Evolutionary conservation across 2,888 invertebrate species (phyloP), one percentile per base, ranked within the genome.

Genomic region (Diarsia dahlii): DNA sequence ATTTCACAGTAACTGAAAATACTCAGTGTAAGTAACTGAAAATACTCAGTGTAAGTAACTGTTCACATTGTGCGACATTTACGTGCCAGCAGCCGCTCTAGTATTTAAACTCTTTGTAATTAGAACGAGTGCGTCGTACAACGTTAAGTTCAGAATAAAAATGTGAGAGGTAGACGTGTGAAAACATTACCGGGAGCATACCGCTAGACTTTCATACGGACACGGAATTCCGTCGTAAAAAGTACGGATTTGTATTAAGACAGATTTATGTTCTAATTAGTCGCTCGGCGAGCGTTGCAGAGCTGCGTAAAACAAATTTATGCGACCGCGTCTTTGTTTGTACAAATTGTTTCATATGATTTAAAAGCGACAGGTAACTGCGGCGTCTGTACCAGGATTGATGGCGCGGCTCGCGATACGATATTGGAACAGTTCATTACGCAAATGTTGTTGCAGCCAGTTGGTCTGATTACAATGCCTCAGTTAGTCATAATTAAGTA

Each of bases 191-290:
- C 67, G 18, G 34, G 64, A 78, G 45, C 76, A 73, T 64, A 70
- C 78, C 79, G 69, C 78, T 76, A 83, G 84, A 88, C 82, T 86
- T 87, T 86, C 80, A 82, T 70, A 80, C 76, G 84, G 82, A 87
- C 81, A 86, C 86, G 82, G 90, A 92, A 92, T 91, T 88, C 85
- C 81, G 89, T 88, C 88, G 90, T 91, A 93, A 93, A 93, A 94
- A 93, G 93, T 91, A 90, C 89, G 92, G 92, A 92, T 94, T 94
- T 92, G 91, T 92, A 91, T 93, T 92, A 93, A 94, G 93, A 92
- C 91, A 94, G 94, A 95, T 95, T 95, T 95, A 95, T 95, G 94
- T 93, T 94, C 93, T 95, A 95, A 95, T 95, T 95, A 95, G 95
- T 92, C 91, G 90, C 87, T 89, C 90, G 89, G 89, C 90, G 92